Percentiles rank a stretch among this genome's conserved stretches.
These are phyloP conservation scores for Lepidostoma basale DNA, from an alignment of 1,140 invertebrate genomes.

Conservation along the genomic window DNA sequence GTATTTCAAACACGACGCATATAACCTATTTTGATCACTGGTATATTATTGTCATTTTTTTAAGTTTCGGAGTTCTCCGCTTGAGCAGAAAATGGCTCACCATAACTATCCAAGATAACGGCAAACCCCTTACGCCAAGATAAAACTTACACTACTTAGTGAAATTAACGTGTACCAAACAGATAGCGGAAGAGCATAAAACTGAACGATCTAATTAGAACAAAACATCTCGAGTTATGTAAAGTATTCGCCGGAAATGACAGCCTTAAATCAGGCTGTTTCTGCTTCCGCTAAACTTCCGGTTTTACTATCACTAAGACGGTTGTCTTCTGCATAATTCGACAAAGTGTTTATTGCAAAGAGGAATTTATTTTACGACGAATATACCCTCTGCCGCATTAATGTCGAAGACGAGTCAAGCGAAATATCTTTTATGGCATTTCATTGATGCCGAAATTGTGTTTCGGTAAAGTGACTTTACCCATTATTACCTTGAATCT, in stretches of 20 bases:
- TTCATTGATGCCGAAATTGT: too few species aligned
- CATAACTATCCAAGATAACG: too few species aligned
- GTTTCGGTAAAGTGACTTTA: too few species aligned
- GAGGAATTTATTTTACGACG: not conserved
- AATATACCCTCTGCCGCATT: not conserved
- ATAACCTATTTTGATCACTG: too few species aligned
- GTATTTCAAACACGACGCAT: too few species aligned
- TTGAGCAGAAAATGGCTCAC: too few species aligned
- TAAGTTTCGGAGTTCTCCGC: too few species aligned
- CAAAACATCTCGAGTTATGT: not conserved
- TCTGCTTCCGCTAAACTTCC: not conserved
- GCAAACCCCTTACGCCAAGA: too few species aligned
- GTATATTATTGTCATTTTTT: too few species aligned
- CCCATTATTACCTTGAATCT: too few species aligned
- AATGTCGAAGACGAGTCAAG: too few species aligned
- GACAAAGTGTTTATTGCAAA: not conserved
- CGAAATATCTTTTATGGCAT: too few species aligned
- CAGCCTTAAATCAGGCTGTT: not conserved
- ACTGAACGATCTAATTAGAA: slow-evolving; percentile 18
- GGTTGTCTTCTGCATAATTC: not conserved
- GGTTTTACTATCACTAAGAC: not conserved
- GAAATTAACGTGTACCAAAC: not conserved
- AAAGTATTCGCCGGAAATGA: not conserved
- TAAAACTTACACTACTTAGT: slow-evolving; percentile 4
- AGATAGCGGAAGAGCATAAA: slow-evolving; percentile 4